Base-by-base conservation (phyloP, 1,140 invertebrate species). In the Spodoptera litura region DNA sequence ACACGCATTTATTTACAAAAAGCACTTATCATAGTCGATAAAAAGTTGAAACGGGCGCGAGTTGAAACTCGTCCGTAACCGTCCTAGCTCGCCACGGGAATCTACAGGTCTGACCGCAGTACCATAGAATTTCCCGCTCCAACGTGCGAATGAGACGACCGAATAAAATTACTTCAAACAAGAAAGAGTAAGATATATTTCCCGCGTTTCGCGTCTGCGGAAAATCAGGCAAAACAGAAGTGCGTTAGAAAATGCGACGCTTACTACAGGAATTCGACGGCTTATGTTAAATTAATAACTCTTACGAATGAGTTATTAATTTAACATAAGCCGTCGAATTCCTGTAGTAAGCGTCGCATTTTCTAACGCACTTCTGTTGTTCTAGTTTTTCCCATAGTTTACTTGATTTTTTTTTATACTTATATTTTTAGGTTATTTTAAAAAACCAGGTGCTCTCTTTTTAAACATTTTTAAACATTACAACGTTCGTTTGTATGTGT, bases 21-120 rank as follows among this genome's bases (percentile, higher is more conserved):
- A 74, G 35, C 78, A 78, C 81, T 82, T 76, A 75, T 79, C 9
- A 87, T 81, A 78, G 78, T 81, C 85, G 79, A 87, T 85, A 88
- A 81, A 85, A 75, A 75, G 73, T 75, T 75, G 49, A 4, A 49
- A 31, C 44, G 11, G 11, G 49, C 72, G 73, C 59, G 59, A 35
- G n/a, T n/a, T 52, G 12, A 31, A 55, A 58, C 59, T 49, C 58
- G 13, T 38, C n/a, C 49, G 51, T 64, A 89, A 87, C 85, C 92
- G 92, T 90, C 85, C 81, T 76, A 6, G 73, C 88, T 79, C 82
- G 79, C 59, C 89, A 89, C 85, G 84, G 83, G 88, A 91, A 91
- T 91, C 90, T 91, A 93, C 91, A 93, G 90, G 89, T 93, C 92
- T 93, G 90, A 72, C 85, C 59, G 27, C 87, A 88, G 79, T 85